Percentiles rank a stretch among this genome's conserved stretches.
phyloP scores from a whole-genome alignment of 1,140 invertebrate species.

The Sycophila sp. region DNA sequence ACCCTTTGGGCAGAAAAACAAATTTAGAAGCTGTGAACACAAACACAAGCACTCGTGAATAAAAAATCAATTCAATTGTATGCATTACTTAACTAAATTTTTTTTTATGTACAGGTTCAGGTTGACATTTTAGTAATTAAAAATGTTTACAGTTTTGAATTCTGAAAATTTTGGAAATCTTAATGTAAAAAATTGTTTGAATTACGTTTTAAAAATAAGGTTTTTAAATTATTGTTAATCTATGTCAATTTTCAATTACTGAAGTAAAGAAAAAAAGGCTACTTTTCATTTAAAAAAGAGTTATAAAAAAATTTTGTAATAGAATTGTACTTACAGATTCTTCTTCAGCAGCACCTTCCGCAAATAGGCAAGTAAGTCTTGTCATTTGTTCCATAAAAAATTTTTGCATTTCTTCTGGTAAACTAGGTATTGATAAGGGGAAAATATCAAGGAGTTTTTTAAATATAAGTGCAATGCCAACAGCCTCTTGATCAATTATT shows the following conservation, averaged over 20 bases:
- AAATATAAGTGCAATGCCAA: conserved; percentile 76
- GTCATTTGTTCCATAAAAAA: conserved; percentile 74
- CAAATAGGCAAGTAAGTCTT: conserved; percentile 78
- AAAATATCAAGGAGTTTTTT: conserved; percentile 75
- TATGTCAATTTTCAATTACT: too few species aligned
- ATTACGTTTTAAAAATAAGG: too few species aligned
- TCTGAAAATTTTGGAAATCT: conserved; percentile 38
- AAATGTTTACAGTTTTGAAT: conserved; percentile 28
- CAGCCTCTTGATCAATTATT: conserved; percentile 72
- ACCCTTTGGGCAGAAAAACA: conserved; percentile 5
- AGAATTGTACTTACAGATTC: conserved; percentile 71
- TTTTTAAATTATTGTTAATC: too few species aligned
- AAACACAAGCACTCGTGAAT: conserved; percentile 33
- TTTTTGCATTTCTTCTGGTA: conserved; percentile 68
- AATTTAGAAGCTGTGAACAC: conserved; percentile 27
- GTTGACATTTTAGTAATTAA: conserved; percentile 24
- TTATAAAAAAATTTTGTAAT: too few species aligned
- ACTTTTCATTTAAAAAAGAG: too few species aligned
- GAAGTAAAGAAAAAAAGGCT: too few species aligned
- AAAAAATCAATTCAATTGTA: conserved; percentile 23
- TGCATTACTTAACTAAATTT: conserved; percentile 32
- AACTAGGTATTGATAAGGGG: conserved; percentile 55
- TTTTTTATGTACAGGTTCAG: conserved; percentile 27
- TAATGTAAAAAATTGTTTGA: too few species aligned
- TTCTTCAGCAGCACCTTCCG: conserved; percentile 77